Evolutionary conservation across 2,888 invertebrate genomes (phyloP).

Genomic region (Fissipunctia ypsillon): DNA sequence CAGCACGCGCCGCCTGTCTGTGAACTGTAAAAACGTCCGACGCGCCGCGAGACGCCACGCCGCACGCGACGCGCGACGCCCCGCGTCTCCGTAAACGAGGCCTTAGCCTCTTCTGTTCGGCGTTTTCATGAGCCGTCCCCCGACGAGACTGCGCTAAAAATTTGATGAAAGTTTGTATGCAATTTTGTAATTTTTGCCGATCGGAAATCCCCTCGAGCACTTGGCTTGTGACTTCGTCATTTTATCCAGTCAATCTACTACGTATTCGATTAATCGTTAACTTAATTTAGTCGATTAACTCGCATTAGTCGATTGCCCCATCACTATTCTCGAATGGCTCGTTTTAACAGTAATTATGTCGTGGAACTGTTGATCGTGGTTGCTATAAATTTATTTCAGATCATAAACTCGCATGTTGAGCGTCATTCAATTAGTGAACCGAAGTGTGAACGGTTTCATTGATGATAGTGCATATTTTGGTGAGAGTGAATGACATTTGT

Average conservation of each 20-base stretch:
- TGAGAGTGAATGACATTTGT: conserved; percentile 31
- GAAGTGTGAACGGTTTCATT: conserved; percentile 40
- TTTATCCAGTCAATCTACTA: background rate
- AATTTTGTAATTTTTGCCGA: no score
- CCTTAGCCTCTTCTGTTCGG: no score
- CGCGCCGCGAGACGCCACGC: no score
- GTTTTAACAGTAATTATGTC: conserved; percentile 61
- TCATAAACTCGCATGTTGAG: conserved; percentile 69
- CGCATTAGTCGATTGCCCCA: conserved; percentile 33
- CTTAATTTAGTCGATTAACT: conserved; percentile 23
- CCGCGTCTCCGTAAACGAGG: no score
- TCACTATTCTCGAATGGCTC: conserved; percentile 41
- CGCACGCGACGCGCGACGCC: no score
- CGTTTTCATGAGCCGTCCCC: no score
- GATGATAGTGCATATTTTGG: conserved; percentile 34
- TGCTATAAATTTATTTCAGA: conserved; percentile 73
- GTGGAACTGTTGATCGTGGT: conserved; percentile 70
- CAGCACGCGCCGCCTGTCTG: no score
- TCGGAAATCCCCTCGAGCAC: no score
- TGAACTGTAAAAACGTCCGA: no score
- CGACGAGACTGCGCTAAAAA: no score
- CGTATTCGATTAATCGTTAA: conserved; percentile 15
- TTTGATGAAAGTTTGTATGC: no score
- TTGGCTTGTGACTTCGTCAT: no score
- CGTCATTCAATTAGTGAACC: conserved; percentile 60